Conservation (phyloP, 2,888 invertebrate genomes). For the Synergus laeviventris region DNA sequence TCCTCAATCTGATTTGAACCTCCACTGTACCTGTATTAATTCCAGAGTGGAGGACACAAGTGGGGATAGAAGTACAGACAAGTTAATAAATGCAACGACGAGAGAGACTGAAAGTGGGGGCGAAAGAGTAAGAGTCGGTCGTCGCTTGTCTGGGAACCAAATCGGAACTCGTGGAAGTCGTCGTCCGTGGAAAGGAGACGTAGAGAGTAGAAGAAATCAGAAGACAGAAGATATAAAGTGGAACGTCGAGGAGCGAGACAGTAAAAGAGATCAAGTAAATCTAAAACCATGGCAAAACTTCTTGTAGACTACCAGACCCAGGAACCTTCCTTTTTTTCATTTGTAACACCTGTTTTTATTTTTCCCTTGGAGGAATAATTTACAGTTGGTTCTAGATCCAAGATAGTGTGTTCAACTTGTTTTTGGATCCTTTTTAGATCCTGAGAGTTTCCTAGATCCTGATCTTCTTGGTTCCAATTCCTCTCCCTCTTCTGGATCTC, state of each 20-base stretch:
- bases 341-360: neutral
- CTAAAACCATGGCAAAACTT: neutral
- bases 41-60: too few species aligned
- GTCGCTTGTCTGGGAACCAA: neutral
- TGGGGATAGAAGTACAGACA: neutral
- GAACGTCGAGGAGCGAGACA: neutral
- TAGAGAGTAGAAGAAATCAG: neutral
- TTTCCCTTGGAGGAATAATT: too few species aligned
- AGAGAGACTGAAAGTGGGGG: neutral
- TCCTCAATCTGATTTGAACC: too few species aligned
- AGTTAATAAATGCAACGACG: constrained; percentile 11
- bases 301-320: neutral
- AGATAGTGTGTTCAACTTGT: too few species aligned
- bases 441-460: neutral
- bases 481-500: neutral
- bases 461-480: neutral
- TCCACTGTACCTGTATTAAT: too few species aligned
- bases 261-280: neutral
- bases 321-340: neutral
- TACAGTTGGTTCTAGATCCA: too few species aligned
- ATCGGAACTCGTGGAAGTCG: neutral
- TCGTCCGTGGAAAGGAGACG: neutral
- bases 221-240: neutral
- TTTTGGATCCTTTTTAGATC: neutral
- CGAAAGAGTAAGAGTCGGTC: neutral